Conservation (phyloP, 2,797 vertebrate genomes). For the Macropus fuliginosus region DNA sequence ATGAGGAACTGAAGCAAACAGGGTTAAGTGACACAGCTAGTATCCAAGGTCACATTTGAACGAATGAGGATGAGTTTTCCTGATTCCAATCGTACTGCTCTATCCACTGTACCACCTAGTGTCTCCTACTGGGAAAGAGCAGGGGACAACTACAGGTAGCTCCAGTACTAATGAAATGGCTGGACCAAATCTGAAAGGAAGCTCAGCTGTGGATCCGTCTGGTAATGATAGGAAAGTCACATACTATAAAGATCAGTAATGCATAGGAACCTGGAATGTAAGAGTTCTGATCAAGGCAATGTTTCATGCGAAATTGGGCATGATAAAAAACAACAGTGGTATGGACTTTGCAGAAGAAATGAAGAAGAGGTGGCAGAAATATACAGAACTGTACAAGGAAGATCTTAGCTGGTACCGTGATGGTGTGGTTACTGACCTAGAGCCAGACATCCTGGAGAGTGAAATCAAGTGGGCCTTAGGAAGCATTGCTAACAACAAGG, state of each 20-base stretch:
- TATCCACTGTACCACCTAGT: not conserved
- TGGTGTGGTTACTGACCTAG: not conserved
- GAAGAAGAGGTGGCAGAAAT: not conserved
- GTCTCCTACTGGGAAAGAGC: not conserved
- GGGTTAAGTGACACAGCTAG: too few species aligned
- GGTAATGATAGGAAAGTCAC: too few species aligned
- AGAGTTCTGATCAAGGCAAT: not conserved
- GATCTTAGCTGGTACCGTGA: not conserved
- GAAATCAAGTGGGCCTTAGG: not conserved
- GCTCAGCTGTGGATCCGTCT: not conserved
- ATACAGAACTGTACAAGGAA: not conserved
- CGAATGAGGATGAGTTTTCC: too few species aligned
- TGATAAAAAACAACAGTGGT: not conserved
- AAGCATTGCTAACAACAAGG: not conserved
- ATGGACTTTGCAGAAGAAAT: not conserved
- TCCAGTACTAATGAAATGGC: not conserved
- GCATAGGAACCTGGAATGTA: not conserved
- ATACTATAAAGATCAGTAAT: too few species aligned
- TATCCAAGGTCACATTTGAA: too few species aligned
- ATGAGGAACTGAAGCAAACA: too few species aligned
- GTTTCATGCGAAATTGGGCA: not conserved
- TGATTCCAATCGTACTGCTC: not conserved
- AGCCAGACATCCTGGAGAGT: not conserved
- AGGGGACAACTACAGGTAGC: not conserved
- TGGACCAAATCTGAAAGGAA: not conserved